These are phyloP conservation scores for Aleiodes testaceus DNA, from an alignment of 2,888 invertebrate genomes.

Conservation along the genomic window DNA sequence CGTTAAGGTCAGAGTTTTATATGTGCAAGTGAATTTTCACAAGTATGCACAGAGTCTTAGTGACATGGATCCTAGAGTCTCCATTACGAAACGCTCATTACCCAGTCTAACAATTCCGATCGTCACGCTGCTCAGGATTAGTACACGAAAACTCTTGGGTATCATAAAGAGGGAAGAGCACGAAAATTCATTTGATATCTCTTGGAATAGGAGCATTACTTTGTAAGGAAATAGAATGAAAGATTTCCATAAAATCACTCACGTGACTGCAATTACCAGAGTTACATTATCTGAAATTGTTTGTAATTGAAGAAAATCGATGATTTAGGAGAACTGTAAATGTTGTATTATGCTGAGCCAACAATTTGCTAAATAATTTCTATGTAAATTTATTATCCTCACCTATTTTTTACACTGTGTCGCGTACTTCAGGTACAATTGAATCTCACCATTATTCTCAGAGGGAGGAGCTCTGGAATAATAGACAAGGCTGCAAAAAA, in stretches of 20 bases:
- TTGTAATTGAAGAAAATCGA: background rate
- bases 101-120: slow-evolving; percentile 61
- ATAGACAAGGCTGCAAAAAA: background rate
- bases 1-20: slow-evolving; percentile 28
- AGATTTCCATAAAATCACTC: background rate
- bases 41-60: slow-evolving; percentile 7
- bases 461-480: background rate
- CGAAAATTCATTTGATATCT: background rate
- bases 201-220: too few relatives aligned
- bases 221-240: background rate
- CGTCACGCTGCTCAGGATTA: slow-evolving; percentile 57
- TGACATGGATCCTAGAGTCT: slow-evolving; percentile 30
- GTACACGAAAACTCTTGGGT: slow-evolving; percentile 59
- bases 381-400: background rate
- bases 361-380: background rate
- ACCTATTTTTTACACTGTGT: background rate
- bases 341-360: slow-evolving; percentile 1
- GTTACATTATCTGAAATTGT: background rate
- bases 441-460: too few relatives aligned
- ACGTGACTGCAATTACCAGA: background rate
- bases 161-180: slow-evolving; percentile 16
- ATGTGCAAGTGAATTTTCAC: slow-evolving; percentile 13
- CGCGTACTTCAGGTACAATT: background rate
- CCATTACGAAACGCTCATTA: slow-evolving; percentile 62
- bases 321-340: background rate